Base-by-base conservation (phyloP, 2,113 vertebrate species). In the Cyanoderma ruficeps region DNA sequence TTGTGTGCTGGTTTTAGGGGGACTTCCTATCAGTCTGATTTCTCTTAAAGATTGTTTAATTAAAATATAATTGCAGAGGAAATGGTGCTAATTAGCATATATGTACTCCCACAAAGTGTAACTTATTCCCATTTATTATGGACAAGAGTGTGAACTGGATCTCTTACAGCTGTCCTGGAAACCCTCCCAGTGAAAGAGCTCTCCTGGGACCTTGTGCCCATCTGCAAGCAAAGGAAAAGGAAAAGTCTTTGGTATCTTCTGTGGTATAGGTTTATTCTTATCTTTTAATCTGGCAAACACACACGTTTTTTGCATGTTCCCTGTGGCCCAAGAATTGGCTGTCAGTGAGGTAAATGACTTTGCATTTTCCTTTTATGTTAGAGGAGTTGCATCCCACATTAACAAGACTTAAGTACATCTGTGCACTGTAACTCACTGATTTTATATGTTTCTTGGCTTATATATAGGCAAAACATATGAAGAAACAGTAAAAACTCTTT, bases 401-500 rank as follows among this genome's bases (percentile, higher is more conserved):
- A 87, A 83, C 37, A 53, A 76, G 57, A 72, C 78, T 53, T 68
- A 76, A 85, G 79, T 60, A 64, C 69, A 82, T 72, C 70, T 82
- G 41, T 89, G 70, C 49, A 28, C 41, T 79, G 44, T 82, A 87
- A 84, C 21, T 89, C 61, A 69, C 46, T 77, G 68, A 86, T 90
- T 95, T 65, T 78, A 16, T 83, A 71, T 80, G 14, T 96, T 96
- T 96, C 75, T 68, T 97, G 28, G 35, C 23, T 95, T 71, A 79
- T 91, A 85, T 85, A 77, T 92, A 96, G 97, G 88, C 93, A 90
- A 96, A 97, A 87, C 64, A 65, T 65, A 47, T 39, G 33, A 94
- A 96, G 88, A 96, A 97, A 84, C 89, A 97, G 39, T 98, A 98
- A 97, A 97, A 98, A 80, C 77, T 65, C 55, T 98, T 98, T 96